Conservation (phyloP, 2,888 invertebrate species). For the Euspilapteryx auroguttella region DNA sequence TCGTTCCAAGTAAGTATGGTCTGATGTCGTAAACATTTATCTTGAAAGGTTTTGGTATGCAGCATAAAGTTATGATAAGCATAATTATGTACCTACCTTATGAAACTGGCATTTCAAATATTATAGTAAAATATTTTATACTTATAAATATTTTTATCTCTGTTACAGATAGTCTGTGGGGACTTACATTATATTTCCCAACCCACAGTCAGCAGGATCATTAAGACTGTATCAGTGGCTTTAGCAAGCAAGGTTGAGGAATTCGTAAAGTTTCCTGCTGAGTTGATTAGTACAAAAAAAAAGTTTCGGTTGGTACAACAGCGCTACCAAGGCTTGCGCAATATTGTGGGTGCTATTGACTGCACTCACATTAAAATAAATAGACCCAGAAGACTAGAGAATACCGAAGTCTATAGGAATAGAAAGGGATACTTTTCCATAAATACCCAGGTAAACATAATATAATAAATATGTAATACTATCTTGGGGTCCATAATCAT, state of each 20-base stretch:
- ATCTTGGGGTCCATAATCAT: neutral
- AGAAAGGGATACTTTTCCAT: conserved; percentile 6
- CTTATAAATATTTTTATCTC: too few relatives aligned
- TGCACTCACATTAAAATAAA: conserved; percentile 7
- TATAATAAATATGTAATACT: neutral
- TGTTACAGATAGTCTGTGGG: conserved; percentile 4
- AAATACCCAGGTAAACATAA: conserved; percentile 5
- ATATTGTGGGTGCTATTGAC: conserved; percentile 7
- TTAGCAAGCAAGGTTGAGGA: neutral
- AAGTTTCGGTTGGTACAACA: neutral
- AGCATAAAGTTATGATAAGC: too few relatives aligned
- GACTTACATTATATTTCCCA: conserved; percentile 1
- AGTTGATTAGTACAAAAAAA: neutral
- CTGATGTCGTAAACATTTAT: too few relatives aligned
- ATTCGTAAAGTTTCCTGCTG: neutral
- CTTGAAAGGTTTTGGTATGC: too few relatives aligned
- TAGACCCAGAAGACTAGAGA: conserved; percentile 3
- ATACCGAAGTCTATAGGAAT: conserved; percentile 5
- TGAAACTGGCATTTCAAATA: too few relatives aligned
- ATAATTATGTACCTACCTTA: neutral
- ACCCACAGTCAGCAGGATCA: conserved; percentile 1
- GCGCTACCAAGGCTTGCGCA: neutral
- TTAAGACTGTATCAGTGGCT: neutral
- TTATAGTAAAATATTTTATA: too few relatives aligned
- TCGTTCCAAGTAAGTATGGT: neutral